A percentile compares a stretch with the other conserved stretches of the same genome.
Conservation (phyloP, 2,888 invertebrate species). For the Sinelater perroti region DNA sequence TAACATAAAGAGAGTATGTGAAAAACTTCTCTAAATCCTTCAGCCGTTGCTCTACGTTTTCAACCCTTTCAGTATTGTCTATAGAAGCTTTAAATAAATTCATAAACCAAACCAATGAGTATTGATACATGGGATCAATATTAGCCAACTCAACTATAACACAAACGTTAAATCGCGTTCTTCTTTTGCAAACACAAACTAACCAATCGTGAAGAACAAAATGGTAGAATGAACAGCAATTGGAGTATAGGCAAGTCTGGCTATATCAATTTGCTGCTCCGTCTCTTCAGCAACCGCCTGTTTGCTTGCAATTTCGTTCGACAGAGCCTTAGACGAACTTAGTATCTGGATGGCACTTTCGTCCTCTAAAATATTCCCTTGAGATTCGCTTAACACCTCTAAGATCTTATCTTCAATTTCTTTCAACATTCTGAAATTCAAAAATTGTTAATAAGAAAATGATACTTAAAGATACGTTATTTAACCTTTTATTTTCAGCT, state of each 20-base stretch:
- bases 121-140: conserved; percentile 98
- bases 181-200: conserved; percentile 16
- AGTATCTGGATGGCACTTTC: conserved; percentile 89
- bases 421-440: conserved; percentile 73
- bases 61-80: conserved; percentile 85
- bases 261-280: conserved; percentile 87
- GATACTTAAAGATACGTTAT: neutral
- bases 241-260: conserved; percentile 86
- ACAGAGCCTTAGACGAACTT: conserved; percentile 87
- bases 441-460: conserved; percentile 1
- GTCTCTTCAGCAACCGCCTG: conserved; percentile 90
- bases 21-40: conserved; percentile 80
- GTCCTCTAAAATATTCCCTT: conserved; percentile 87
- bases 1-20: conserved; percentile 88
- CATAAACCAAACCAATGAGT: conserved; percentile 94
- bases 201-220: conserved; percentile 89
- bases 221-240: conserved; percentile 90
- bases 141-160: conserved; percentile 81
- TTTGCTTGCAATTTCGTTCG: conserved; percentile 92
- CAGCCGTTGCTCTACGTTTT: conserved; percentile 79
- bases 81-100: conserved; percentile 86
- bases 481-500: conserved; percentile 77
- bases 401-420: conserved; percentile 93
- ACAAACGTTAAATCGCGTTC: neutral
- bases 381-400: conserved; percentile 75